Conservation (phyloP, 2,888 invertebrate species). For the Ochlodes sylvanus region DNA sequence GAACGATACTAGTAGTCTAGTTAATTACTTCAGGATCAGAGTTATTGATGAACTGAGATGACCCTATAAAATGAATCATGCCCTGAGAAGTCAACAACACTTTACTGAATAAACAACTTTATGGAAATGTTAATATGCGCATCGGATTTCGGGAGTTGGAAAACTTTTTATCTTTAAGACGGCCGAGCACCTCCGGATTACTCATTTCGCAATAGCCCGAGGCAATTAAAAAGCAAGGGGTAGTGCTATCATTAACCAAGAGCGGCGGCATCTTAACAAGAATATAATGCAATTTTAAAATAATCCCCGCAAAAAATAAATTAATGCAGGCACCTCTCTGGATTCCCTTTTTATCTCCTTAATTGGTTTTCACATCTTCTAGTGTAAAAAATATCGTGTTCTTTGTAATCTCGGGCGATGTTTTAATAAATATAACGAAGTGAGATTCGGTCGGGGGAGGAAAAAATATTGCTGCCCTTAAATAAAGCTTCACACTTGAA, state of each 20-base stretch:
- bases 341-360: constrained; percentile 85
- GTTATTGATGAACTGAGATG: no score
- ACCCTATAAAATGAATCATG: no score
- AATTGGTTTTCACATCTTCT: constrained; percentile 86
- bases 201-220: constrained; percentile 83
- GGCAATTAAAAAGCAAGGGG: constrained; percentile 84
- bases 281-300: constrained; percentile 86
- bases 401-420: constrained; percentile 85
- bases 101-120: constrained; percentile 13
- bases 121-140: constrained; percentile 46
- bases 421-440: constrained; percentile 86
- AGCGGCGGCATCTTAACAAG: constrained; percentile 81
- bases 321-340: constrained; percentile 84
- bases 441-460: constrained; percentile 68
- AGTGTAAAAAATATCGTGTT: constrained; percentile 84
- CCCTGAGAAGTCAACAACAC: background rate
- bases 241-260: constrained; percentile 82
- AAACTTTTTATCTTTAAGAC: constrained; percentile 73
- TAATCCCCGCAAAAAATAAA: constrained; percentile 85
- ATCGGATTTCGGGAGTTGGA: constrained; percentile 58
- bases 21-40: no score
- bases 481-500: constrained; percentile 83
- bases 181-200: constrained; percentile 79
- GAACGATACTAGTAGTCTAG: no score
- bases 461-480: constrained; percentile 81